These are phyloP conservation scores for Acestrorhynchus altus DNA, from an alignment of 2,797 vertebrate species.

Conservation along the genomic window DNA sequence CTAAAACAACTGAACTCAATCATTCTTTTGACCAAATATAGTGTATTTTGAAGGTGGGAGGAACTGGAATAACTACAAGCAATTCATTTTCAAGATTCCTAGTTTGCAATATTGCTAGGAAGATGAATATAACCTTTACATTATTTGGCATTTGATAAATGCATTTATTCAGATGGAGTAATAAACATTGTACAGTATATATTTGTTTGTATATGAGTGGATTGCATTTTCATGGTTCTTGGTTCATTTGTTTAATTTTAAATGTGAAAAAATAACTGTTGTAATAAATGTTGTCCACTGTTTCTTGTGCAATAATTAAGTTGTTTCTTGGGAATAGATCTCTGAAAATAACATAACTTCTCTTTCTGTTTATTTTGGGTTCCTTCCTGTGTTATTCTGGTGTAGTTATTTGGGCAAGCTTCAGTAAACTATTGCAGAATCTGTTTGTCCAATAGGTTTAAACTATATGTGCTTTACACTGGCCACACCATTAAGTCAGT, in stretches of 20 bases:
- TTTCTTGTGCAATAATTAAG: conserved; percentile 19
- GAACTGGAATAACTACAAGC: no score
- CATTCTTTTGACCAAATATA: no score
- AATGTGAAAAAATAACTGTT: background rate
- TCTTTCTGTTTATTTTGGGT: conserved; percentile 27
- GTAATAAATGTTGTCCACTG: background rate
- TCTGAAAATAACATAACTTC: conserved; percentile 41
- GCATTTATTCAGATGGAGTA: no score
- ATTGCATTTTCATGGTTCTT: background rate
- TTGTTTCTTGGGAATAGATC: conserved; percentile 21
- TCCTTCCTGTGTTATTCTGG: conserved; percentile 30
- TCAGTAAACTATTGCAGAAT: background rate
- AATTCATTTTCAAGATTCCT: no score
- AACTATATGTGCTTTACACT: background rate
- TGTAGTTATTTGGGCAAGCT: background rate
- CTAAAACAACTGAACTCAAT: no score
- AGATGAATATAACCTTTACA: no score
- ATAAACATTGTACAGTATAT: no score
- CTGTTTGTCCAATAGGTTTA: background rate
- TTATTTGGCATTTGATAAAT: no score
- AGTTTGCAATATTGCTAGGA: no score
- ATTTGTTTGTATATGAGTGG: no score
- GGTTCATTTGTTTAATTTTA: background rate
- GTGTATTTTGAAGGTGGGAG: no score
- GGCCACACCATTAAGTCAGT: background rate